Percentiles rank a stretch among this genome's conserved stretches.
These are phyloP conservation scores for Steatornis caripensis DNA, from an alignment of 2,113 vertebrate species.

Conservation along the genomic window DNA sequence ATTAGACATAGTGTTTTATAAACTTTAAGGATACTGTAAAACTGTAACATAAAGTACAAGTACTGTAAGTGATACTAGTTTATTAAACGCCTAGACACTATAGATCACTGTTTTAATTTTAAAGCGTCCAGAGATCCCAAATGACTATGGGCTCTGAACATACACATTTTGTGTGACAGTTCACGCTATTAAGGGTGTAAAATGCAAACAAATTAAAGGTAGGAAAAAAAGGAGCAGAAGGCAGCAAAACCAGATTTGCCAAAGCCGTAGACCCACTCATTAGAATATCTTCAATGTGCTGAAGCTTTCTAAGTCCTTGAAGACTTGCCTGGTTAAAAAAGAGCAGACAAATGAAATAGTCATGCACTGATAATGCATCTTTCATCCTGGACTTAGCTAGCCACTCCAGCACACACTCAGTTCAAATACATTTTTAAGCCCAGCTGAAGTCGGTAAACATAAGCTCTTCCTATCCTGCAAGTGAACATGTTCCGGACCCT, in stretches of 20 bases:
- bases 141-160: neutral
- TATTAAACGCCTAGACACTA: neutral
- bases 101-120: neutral
- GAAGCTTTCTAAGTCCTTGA: neutral
- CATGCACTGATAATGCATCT: neutral
- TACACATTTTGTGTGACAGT: neutral
- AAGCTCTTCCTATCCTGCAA: neutral
- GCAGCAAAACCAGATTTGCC: neutral
- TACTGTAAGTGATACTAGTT: neutral
- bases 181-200: neutral
- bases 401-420: neutral
- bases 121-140: neutral
- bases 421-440: neutral
- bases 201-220: neutral
- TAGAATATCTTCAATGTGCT: neutral
- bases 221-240: neutral
- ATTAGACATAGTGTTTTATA: neutral
- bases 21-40: neutral
- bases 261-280: neutral
- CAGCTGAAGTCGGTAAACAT: neutral
- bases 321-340: neutral
- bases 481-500: neutral
- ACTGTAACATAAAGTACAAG: neutral
- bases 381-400: neutral
- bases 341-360: neutral